These are phyloP conservation scores for Cephus pulcher DNA, from an alignment of 2,888 invertebrate genomes.

Conservation along the genomic window DNA sequence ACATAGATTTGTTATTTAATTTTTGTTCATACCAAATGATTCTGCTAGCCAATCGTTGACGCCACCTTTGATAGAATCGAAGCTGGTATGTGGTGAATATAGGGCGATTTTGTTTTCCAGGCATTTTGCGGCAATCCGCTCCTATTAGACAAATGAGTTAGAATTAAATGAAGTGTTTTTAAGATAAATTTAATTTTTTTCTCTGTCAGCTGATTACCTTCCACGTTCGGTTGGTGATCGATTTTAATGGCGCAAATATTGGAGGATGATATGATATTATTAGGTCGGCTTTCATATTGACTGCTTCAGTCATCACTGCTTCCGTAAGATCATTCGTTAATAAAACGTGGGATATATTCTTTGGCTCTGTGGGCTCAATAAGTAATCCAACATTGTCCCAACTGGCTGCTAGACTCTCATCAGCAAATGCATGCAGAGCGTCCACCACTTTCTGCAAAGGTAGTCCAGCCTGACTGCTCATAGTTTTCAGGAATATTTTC, in stretches of 20 bases:
- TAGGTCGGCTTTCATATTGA: constrained; percentile 76
- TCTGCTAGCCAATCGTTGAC: constrained; percentile 94
- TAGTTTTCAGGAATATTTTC: background rate
- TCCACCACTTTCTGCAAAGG: constrained; percentile 69
- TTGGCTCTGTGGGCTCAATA: constrained; percentile 77
- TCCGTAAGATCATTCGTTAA: constrained; percentile 95
- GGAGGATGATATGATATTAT: constrained; percentile 97
- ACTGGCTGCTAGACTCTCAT: constrained; percentile 77
- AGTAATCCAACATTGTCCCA: constrained; percentile 98
- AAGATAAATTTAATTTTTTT: background rate
- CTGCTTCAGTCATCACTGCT: constrained; percentile 85
- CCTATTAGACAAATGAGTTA: constrained; percentile 67
- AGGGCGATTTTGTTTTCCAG: constrained; percentile 87
- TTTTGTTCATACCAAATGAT: constrained; percentile 68
- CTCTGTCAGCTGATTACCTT: constrained; percentile 69
- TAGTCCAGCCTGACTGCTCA: constrained; percentile 56
- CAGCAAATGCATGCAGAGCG: constrained; percentile 78
- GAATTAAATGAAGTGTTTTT: background rate
- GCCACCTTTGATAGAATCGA: constrained; percentile 86
- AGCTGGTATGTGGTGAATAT: constrained; percentile 93
- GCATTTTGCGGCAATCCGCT: constrained; percentile 82
- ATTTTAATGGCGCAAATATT: constrained; percentile 87
- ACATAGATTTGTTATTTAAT: background rate
- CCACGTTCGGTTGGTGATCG: constrained; percentile 75
- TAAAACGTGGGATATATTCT: constrained; percentile 74